Percentiles rank a stretch among this genome's conserved stretches.
Conservation (phyloP, 2,888 invertebrate species). For the Tridacna gigas region DNA sequence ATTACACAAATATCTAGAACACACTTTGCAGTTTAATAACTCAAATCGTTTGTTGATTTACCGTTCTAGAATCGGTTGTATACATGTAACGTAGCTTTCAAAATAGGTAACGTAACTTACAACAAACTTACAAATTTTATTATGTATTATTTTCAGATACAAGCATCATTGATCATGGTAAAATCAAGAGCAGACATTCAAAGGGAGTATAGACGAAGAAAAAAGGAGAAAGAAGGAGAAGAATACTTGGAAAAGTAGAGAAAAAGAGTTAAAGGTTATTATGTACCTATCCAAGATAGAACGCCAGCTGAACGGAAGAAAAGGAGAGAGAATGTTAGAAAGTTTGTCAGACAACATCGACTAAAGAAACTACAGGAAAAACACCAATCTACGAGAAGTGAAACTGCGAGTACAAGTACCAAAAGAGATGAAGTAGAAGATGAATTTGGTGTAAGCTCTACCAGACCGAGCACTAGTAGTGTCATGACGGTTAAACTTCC, state of each 20-base stretch:
- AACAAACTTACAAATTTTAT: too few relatives aligned
- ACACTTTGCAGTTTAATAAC: too few relatives aligned
- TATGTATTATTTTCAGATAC: too few relatives aligned
- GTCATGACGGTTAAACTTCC: background rate
- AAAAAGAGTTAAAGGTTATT: background rate
- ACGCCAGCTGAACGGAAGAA: background rate
- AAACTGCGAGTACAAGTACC: slow-evolving; percentile 19
- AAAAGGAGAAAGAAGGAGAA: slow-evolving; percentile 30
- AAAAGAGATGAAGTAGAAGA: slow-evolving; percentile 15
- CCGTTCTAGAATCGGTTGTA: too few relatives aligned
- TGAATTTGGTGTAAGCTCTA: background rate
- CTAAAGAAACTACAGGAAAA: background rate
- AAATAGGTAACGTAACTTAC: too few relatives aligned
- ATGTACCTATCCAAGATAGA: background rate
- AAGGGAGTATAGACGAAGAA: slow-evolving; percentile 9
- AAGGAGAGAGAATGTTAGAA: background rate
- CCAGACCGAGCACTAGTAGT: background rate
- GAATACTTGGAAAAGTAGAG: slow-evolving; percentile 37
- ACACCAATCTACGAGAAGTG: background rate
- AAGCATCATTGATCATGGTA: slow-evolving; percentile 8
- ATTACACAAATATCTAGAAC: too few relatives aligned
- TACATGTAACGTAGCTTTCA: too few relatives aligned
- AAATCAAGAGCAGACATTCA: slow-evolving; percentile 32
- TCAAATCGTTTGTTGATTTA: too few relatives aligned
- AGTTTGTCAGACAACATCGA: background rate